Base-by-base conservation (phyloP, 2,113 vertebrate species). In the Lepidothrix coronata region DNA sequence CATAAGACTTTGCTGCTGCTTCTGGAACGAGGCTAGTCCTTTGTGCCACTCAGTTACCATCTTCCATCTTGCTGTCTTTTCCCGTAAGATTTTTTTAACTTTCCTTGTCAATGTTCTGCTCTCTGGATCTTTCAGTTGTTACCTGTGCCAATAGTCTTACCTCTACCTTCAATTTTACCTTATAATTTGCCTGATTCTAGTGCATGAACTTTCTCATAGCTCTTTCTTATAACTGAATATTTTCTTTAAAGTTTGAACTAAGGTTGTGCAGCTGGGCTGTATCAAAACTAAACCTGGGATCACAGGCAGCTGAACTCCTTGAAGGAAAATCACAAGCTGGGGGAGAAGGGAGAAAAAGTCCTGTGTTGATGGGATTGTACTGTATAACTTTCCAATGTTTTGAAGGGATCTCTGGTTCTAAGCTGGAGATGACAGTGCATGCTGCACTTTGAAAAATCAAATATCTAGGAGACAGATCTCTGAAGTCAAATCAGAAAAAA, bases 251-350 rank as follows among this genome's bases (percentile, higher is more conserved):
- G 86, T 80, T 93, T 88, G 59, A 78, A 55, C 76, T 87, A 51
- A 92, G 65, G 39, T 77, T 91, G 65, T 59, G 93, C 94, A 97
- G 94, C 89, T 96, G 93, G 79, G 24, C 68, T 91, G 23, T 92
- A 81, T 96, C 96, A 97, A 91, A 95, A 80, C 43, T 93, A 95
- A 95, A 72, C 83, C 86, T 77, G 54, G 76, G 86, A 93, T 89
- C 76, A 93, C 67, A 89, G 23, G 55, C 83, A 44, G 72, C 55
- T 96, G 83, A 93, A 88, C 92, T 97, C 68, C 79, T 95, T 84
- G 82, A 88, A 94, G 55, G 55, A 92, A 68, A 93, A 93, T 93
- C 90, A 80, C 0, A 0, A 61, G 71, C 0, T 81, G 61, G 21
- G n/a, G 72, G 67, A 94, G 67, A 68, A 80, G 63, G 15, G n/a